phyloP scores from a whole-genome alignment of 2,797 vertebrate species.

The Menidia menidia region DNA sequence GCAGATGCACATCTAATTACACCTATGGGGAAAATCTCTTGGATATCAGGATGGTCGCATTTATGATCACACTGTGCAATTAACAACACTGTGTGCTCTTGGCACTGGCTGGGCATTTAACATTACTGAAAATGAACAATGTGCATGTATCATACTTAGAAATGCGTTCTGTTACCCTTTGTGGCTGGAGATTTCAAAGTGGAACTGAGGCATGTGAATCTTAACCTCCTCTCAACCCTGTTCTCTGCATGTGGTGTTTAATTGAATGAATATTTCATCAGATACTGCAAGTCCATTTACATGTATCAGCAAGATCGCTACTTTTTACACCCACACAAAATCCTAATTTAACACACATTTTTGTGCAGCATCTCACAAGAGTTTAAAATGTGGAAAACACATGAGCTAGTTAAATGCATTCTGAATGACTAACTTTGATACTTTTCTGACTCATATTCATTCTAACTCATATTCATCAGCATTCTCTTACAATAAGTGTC shows the following conservation, averaged over 20 bases:
- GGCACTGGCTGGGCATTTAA: constrained; percentile 49
- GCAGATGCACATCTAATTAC: constrained; percentile 78
- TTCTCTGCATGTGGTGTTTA: constrained; percentile 49
- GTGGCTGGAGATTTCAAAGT: constrained; percentile 23
- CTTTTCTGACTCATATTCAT: background rate
- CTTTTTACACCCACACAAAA: constrained; percentile 58
- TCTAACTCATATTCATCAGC: background rate
- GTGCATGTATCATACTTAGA: constrained; percentile 16
- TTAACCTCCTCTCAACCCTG: constrained; percentile 46
- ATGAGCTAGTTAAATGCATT: constrained; percentile 8
- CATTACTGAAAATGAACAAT: constrained; percentile 50
- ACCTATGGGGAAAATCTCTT: constrained; percentile 75
- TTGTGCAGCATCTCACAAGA: constrained; percentile 12
- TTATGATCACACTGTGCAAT: constrained; percentile 65
- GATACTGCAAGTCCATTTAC: constrained; percentile 46
- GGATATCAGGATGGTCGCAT: constrained; percentile 61
- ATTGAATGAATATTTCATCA: constrained; percentile 75
- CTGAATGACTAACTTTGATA: background rate
- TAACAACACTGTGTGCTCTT: constrained; percentile 46
- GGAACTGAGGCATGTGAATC: constrained; percentile 36
- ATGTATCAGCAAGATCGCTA: constrained; percentile 61
- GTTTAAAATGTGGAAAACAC: background rate
- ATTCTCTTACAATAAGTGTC: background rate
- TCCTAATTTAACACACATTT: constrained; percentile 48
- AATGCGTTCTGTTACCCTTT: background rate